These are phyloP conservation scores for Nothobranchius furzeri DNA, from an alignment of 2,113 vertebrate genomes.

Conservation along the genomic window DNA sequence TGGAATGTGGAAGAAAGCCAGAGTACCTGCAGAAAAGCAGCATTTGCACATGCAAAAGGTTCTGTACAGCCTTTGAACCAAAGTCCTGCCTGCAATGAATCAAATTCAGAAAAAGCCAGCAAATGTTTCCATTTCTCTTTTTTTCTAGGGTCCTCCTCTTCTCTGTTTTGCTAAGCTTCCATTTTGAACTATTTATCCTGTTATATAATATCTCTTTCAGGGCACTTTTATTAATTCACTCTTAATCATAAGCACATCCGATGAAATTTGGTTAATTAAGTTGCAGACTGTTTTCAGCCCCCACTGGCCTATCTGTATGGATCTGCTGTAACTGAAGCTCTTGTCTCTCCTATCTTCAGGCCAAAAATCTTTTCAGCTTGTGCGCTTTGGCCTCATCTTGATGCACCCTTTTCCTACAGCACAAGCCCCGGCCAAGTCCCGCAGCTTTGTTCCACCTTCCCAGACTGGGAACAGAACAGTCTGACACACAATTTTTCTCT, in stretches of 20 bases:
- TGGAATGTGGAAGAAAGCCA: too few relatives aligned
- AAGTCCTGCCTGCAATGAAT: too few relatives aligned
- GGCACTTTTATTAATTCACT: not conserved
- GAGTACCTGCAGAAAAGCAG: too few relatives aligned
- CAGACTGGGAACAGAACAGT: conserved; percentile 19
- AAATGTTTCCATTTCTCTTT: too few relatives aligned
- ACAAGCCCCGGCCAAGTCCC: conserved; percentile 48
- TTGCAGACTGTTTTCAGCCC: conserved; percentile 41
- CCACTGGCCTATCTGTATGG: conserved; percentile 26
- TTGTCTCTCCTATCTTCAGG: conserved; percentile 25
- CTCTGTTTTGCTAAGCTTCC: too few relatives aligned
- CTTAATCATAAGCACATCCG: not conserved
- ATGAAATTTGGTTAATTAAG: conserved; percentile 34
- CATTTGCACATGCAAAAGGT: too few relatives aligned
- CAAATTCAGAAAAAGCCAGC: too few relatives aligned
- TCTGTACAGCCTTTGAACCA: too few relatives aligned
- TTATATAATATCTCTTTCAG: too few relatives aligned
- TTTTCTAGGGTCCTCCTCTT: too few relatives aligned
- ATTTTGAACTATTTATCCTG: too few relatives aligned
- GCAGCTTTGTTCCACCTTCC: conserved; percentile 51
- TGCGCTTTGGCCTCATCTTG: conserved; percentile 60
- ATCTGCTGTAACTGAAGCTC: conserved; percentile 43
- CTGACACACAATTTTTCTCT: not conserved
- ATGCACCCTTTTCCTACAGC: conserved; percentile 43
- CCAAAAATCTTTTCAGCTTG: conserved; percentile 57